phyloP scores from a whole-genome alignment of 2,797 vertebrate species.

The Myripristis jacobus region DNA sequence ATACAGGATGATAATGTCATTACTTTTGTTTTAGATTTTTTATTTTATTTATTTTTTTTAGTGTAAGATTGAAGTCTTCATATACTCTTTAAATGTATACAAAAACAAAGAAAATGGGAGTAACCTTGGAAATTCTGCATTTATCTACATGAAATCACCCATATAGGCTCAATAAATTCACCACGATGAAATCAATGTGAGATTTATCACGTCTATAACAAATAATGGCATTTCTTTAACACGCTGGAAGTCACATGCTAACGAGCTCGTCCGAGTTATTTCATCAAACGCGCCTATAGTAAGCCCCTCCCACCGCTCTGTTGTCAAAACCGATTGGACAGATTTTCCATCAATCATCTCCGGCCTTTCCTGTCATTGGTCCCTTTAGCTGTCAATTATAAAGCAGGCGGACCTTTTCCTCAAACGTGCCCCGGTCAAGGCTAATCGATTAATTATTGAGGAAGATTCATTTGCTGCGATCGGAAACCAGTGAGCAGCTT shows the following conservation, averaged over 20 bases:
- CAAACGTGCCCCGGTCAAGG: not conserved
- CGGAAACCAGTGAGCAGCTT: too few relatives aligned
- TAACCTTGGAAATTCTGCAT: too few relatives aligned
- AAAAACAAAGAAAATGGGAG: too few relatives aligned
- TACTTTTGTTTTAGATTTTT: too few relatives aligned
- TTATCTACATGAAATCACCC: too few relatives aligned
- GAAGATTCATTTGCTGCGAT: not conserved
- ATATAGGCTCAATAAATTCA: too few relatives aligned
- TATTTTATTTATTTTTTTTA: too few relatives aligned
- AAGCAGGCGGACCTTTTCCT: not conserved
- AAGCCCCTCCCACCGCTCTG: conserved; percentile 13
- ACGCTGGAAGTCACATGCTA: rapidly evolving
- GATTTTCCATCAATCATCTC: not conserved
- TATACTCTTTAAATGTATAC: too few relatives aligned
- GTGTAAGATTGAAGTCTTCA: too few relatives aligned
- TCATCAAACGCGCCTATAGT: not conserved
- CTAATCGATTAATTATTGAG: not conserved
- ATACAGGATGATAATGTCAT: too few relatives aligned
- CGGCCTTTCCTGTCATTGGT: conserved; percentile 27
- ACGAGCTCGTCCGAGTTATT: rapidly evolving
- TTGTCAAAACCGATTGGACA: not conserved
- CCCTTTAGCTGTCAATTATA: rapidly evolving
- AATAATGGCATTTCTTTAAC: too few relatives aligned
- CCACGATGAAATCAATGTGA: rapidly evolving
- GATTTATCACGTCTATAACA: too few relatives aligned